A percentile compares a stretch with the other conserved stretches of the same genome.
These are phyloP conservation scores for Tamandua tetradactyla DNA, from an alignment of 2,797 vertebrate species.

Conservation along the genomic window DNA sequence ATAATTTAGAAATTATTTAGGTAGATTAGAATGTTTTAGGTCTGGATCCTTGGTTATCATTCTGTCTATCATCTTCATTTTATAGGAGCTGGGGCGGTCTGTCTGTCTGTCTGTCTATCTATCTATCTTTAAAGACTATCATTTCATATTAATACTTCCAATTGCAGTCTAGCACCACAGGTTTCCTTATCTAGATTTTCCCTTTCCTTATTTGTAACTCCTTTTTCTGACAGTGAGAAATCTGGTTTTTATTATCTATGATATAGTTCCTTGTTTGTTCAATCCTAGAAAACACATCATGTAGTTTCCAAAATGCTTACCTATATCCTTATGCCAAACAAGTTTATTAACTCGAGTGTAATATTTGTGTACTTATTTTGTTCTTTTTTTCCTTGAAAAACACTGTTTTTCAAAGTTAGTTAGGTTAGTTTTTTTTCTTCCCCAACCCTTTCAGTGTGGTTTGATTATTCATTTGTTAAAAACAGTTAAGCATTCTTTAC, in stretches of 20 bases:
- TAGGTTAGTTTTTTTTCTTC: background rate
- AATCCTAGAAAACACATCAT: background rate
- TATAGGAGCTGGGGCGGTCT: background rate
- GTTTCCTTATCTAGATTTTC: background rate
- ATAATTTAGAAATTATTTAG: conserved; percentile 17
- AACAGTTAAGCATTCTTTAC: background rate
- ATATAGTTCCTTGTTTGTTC: background rate
- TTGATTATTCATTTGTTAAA: background rate
- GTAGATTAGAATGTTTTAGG: background rate
- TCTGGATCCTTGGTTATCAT: background rate
- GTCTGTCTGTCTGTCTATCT: background rate
- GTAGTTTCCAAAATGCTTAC: background rate
- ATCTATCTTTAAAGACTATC: background rate
- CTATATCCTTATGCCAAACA: background rate
- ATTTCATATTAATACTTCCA: background rate
- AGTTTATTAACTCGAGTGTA: background rate
- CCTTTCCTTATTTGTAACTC: background rate
- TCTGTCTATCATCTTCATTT: background rate
- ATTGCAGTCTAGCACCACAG: background rate
- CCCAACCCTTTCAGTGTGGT: background rate
- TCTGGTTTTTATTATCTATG: background rate
- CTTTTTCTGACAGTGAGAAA: background rate
- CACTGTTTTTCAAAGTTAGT: background rate
- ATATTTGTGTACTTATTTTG: background rate
- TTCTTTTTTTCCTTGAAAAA: no score